A percentile compares a stretch with the other conserved stretches of the same genome.
Evolutionary conservation across 2,797 vertebrate genomes (phyloP).

Genomic region (Petrocephalus sullivani): DNA sequence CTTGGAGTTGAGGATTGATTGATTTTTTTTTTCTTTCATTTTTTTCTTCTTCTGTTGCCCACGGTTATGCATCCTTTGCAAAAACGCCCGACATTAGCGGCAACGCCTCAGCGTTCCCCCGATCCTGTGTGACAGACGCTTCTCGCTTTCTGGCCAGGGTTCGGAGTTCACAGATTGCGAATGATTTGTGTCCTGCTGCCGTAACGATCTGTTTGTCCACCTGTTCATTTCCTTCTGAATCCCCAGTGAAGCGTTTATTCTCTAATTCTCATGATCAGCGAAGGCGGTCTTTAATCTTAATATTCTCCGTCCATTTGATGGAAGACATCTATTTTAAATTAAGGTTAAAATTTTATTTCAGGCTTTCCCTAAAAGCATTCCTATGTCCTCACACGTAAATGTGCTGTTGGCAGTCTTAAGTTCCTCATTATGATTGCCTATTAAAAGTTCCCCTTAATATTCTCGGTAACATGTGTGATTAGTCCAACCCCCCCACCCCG

Average conservation of each 20-base stretch:
- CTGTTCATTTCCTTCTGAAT: not conserved
- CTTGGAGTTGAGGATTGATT: conserved; percentile 1
- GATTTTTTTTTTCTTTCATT: not conserved
- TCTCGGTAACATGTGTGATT: not conserved
- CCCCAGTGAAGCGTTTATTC: not conserved
- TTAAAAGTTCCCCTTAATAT: not conserved
- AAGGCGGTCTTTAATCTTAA: not conserved
- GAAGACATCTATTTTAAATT: not conserved
- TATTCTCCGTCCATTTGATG: not conserved
- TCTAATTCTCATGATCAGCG: not conserved
- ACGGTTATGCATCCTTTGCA: not conserved
- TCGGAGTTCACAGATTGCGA: not conserved
- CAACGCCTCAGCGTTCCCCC: not conserved
- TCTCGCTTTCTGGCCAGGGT: not conserved
- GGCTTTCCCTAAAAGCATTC: not conserved
- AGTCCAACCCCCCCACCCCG: not conserved
- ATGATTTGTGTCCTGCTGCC: not conserved
- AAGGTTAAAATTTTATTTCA: not conserved
- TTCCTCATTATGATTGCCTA: not conserved
- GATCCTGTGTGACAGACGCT: not conserved
- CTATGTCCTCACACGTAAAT: too few species aligned
- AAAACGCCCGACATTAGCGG: not conserved
- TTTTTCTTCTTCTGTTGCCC: not conserved
- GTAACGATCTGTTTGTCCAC: not conserved
- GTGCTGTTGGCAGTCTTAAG: not conserved